Percentiles rank a stretch among this genome's conserved stretches.
phyloP scores from a whole-genome alignment of 1,140 invertebrate genomes.

The Macrocentrus cingulum region DNA sequence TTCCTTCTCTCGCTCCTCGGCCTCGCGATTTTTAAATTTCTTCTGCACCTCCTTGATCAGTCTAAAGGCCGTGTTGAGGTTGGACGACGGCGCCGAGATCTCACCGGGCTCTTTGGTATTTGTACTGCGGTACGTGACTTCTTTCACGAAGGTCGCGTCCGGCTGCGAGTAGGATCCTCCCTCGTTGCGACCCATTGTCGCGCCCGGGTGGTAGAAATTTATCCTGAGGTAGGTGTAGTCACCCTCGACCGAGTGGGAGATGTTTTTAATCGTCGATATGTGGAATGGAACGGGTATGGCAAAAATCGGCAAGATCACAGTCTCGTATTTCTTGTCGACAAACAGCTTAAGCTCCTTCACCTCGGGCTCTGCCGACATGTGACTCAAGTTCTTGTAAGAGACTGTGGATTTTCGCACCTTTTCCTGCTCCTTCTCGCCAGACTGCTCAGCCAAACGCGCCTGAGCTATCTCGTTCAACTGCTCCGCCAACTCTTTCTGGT shows the following conservation, averaged over 20 bases:
- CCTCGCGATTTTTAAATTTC: slow-evolving; percentile 96
- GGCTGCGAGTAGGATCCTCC: slow-evolving; percentile 87
- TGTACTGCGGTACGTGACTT: slow-evolving; percentile 98
- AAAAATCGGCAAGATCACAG: slow-evolving; percentile 94
- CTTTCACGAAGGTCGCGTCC: slow-evolving; percentile 96
- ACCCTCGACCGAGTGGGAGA: slow-evolving; percentile 96
- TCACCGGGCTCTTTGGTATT: slow-evolving; percentile 98
- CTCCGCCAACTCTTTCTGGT: slow-evolving; percentile 92
- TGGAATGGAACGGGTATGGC: slow-evolving; percentile 96
- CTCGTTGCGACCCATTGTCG: slow-evolving; percentile 90
- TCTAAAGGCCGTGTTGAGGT: slow-evolving; percentile 94
- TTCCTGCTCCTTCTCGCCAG: slow-evolving; percentile 82
- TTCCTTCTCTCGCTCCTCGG: slow-evolving; percentile 98
- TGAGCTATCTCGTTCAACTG: slow-evolving; percentile 91
- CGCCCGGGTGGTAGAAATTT: slow-evolving; percentile 98
- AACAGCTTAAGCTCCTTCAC: slow-evolving; percentile 92
- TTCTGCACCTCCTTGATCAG: slow-evolving; percentile 99
- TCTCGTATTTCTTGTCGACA: slow-evolving; percentile 97
- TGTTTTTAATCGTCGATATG: slow-evolving; percentile 98
- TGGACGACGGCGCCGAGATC: slow-evolving; percentile 90
- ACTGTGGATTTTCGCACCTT: slow-evolving; percentile 92
- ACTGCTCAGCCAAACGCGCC: slow-evolving; percentile 86
- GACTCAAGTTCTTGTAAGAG: slow-evolving; percentile 90
- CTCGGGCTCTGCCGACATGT: slow-evolving; percentile 92
- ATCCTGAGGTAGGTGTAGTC: slow-evolving; percentile 98